Base-by-base conservation (phyloP, 1,140 invertebrate genomes). In the Venustaconcha ellipsiformis region DNA sequence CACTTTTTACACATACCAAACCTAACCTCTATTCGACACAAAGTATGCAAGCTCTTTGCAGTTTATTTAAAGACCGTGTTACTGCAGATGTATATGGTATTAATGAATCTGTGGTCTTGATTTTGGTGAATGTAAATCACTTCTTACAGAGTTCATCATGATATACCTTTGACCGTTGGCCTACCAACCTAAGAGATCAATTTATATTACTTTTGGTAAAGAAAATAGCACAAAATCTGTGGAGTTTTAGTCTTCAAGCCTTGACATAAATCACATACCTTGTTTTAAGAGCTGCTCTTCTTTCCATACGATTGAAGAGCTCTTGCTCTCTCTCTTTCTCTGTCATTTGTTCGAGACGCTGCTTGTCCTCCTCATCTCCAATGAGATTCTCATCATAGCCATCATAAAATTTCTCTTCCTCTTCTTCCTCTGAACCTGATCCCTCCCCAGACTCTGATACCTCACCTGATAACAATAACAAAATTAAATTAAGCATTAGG, bases 321-420 rank as follows among this genome's bases (percentile, higher is more conserved):
- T 99, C 97, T 81, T 98, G 96, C 90, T 99, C 97, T 75, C 97
- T 91, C 88, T 99, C 97, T 86, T 97, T 98, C 86, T 99, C 97
- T 0, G 97, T 99, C 93, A 99, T 95, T 79, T 95, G 93, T 14
- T 96, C 95, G 4, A 99, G 90, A 1, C 95, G 91, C 17, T 94
- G 94, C 84, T 95, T 93, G 92, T 99, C 98, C 83, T 97, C 97
- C 72, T 96, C 97, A 91, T 99, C 97, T 1, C 97, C 97, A 94
- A 99, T 98, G 2, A 99, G 91, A 87, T 99, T 96, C 80, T 99
- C 97, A 90, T 99, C 97, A 85, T 96, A 98, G 0, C 96, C 94
- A 91, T 95, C 94, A 83, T 94, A 93, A 84, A 95, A 95, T 88
- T 94, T 93, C 85, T 94, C 93, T 72, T 93, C 92, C 67, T 71